These are phyloP conservation scores for Euphydryas editha DNA, from an alignment of 2,888 invertebrate species.

Conservation along the genomic window DNA sequence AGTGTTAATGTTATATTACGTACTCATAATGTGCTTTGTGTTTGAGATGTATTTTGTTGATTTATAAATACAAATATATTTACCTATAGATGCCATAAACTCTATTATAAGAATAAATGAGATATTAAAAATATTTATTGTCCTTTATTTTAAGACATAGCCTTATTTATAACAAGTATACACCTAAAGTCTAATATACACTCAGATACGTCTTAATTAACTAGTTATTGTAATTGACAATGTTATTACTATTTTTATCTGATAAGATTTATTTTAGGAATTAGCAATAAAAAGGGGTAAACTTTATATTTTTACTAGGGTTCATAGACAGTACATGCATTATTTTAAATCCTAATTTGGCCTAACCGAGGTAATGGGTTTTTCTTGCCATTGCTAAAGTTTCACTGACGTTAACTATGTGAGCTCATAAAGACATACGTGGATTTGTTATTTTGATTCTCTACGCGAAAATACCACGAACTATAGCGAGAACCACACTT, in stretches of 20 bases:
- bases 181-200: not conserved
- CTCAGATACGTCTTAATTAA: not conserved
- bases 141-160: constrained; percentile 15
- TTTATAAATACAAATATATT: constrained; percentile 14
- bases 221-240: too few relatives aligned
- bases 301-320: not conserved
- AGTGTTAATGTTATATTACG: constrained; percentile 6
- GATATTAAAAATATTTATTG: constrained; percentile 43
- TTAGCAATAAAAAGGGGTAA: too few relatives aligned
- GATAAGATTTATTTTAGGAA: too few relatives aligned
- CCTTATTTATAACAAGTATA: not conserved
- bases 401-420: too few relatives aligned
- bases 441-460: constrained; percentile 14
- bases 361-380: too few relatives aligned
- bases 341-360: too few relatives aligned
- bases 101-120: constrained; percentile 47
- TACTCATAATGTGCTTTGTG: constrained; percentile 27
- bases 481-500: constrained; percentile 54
- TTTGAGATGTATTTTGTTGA: constrained; percentile 12
- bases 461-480: constrained; percentile 54
- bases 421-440: too few relatives aligned
- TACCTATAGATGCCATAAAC: constrained; percentile 30
- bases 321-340: too few relatives aligned
- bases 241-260: too few relatives aligned
- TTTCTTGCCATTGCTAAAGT: too few relatives aligned